These are phyloP conservation scores for Pseudobourletiella spinata DNA, from an alignment of 1,140 invertebrate genomes.

Conservation along the genomic window DNA sequence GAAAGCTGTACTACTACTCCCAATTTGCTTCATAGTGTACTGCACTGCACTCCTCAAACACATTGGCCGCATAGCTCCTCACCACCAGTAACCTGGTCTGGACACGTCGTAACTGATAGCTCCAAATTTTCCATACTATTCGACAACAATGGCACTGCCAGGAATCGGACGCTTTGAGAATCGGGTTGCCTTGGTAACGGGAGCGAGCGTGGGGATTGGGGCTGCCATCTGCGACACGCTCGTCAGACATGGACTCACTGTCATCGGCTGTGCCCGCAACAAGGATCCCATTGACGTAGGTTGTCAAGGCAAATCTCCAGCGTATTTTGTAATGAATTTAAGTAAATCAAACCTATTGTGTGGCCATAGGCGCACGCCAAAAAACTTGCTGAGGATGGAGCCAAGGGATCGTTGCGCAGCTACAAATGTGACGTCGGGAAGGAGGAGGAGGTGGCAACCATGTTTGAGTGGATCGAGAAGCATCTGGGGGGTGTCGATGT, in stretches of 20 bases:
- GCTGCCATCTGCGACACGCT: conserved; percentile 48
- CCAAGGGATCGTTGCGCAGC: too few relatives aligned
- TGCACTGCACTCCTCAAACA: too few relatives aligned
- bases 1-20: too few relatives aligned
- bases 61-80: too few relatives aligned
- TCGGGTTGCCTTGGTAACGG: conserved; percentile 60
- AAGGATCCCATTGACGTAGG: conserved; percentile 5
- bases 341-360: too few relatives aligned
- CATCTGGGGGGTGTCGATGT: conserved; percentile 57
- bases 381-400: too few relatives aligned
- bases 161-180: conserved; percentile 47
- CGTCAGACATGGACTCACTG: conserved; percentile 52
- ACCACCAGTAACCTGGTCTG: too few relatives aligned
- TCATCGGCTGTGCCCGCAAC: conserved; percentile 44
- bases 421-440: conserved; percentile 60
- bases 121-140: too few relatives aligned
- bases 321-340: too few relatives aligned
- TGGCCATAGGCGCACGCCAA: too few relatives aligned
- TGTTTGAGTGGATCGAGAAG: conserved; percentile 54
- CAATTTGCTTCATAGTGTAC: too few relatives aligned
- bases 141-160: neutral
- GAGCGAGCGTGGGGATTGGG: conserved; percentile 60
- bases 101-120: too few relatives aligned
- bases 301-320: conserved; percentile 42
- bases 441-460: conserved; percentile 52